Evolutionary conservation across 1,140 invertebrate genomes (phyloP), one percentile per base, ranked within the genome.

Genomic region (Oryctes rhinoceros): DNA sequence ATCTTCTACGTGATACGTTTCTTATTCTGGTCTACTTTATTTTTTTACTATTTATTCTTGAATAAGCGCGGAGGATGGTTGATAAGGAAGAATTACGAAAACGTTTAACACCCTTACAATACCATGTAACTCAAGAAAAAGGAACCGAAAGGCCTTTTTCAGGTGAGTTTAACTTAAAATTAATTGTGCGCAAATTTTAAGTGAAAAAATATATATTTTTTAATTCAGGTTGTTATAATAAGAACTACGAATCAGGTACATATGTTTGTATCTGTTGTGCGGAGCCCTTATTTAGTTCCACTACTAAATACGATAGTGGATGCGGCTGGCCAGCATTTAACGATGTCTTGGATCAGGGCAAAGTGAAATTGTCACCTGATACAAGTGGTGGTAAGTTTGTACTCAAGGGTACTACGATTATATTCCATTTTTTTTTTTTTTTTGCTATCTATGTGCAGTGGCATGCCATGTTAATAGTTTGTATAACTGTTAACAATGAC

Each of bases 261-360:
- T 98, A 98, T 88, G 92, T 92, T 37, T 99, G 98, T 88, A 90
- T 98, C 84, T 96, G 98, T 15, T 99, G 97, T 89, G 93, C 94
- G 81, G 94, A 97, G 89, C 93, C 94, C 81, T 88, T 99, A 83
- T 99, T 99, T 86, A 94, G 92, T 80, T 98, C 97, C 0, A 94
- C 97, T 83, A 95, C 94, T 24, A 99, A 99, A 91, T 99, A 94
- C 89, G 96, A 99, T 87, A 97, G 96, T 80, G 94, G 96, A 78
- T 99, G 97, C 88, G 98, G 98, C 71, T 99, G 98, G 98, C 98
- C 98, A 15, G 96, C 97, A 80, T 99, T 99, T 89, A 97, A 94
- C 88, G 96, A 98, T 91, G 96, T 98, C 83, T 90, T 98, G 74
- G 93, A 96, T 87, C 92, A 95, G 88, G 95, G 95, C 81, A 94